Evolutionary conservation across 2,888 invertebrate species (phyloP).

Genomic region (Drosophila eohydei): DNA sequence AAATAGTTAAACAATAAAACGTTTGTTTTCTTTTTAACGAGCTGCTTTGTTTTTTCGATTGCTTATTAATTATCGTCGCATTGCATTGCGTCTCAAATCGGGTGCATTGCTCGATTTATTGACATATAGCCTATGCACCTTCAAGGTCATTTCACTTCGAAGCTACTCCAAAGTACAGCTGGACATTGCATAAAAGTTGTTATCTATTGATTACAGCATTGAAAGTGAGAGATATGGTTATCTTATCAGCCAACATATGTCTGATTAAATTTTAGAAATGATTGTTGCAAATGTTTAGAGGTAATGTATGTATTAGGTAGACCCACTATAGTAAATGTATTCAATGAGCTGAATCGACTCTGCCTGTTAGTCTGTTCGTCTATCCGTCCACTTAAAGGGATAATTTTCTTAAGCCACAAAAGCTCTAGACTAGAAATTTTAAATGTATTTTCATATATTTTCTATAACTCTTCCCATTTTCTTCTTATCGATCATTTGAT

Average conservation of each 20-base stretch:
- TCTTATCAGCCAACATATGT: background rate
- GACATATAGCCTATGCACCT: background rate
- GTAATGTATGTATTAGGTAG: too few relatives aligned
- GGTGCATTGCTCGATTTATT: slow-evolving; percentile 33
- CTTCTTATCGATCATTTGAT: too few relatives aligned
- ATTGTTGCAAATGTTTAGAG: background rate
- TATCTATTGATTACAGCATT: background rate
- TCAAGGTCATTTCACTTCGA: slow-evolving; percentile 30
- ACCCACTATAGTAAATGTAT: too few relatives aligned
- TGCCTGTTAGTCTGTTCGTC: too few relatives aligned
- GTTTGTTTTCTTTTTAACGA: slow-evolving; percentile 8
- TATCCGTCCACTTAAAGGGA: too few relatives aligned
- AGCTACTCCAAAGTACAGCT: too few relatives aligned
- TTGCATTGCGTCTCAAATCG: background rate
- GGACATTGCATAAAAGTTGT: background rate
- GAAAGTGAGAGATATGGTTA: background rate
- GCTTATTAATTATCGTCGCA: background rate
- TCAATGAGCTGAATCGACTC: too few relatives aligned
- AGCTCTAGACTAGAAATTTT: too few relatives aligned
- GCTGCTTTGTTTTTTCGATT: slow-evolving; percentile 38
- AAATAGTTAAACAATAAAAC: background rate
- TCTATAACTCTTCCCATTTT: too few relatives aligned
- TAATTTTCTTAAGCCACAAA: too few relatives aligned
- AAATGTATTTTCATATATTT: too few relatives aligned
- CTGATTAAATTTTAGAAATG: background rate